These are phyloP conservation scores for Pegoplata infirma DNA, from an alignment of 2,888 invertebrate species.

Conservation along the genomic window DNA sequence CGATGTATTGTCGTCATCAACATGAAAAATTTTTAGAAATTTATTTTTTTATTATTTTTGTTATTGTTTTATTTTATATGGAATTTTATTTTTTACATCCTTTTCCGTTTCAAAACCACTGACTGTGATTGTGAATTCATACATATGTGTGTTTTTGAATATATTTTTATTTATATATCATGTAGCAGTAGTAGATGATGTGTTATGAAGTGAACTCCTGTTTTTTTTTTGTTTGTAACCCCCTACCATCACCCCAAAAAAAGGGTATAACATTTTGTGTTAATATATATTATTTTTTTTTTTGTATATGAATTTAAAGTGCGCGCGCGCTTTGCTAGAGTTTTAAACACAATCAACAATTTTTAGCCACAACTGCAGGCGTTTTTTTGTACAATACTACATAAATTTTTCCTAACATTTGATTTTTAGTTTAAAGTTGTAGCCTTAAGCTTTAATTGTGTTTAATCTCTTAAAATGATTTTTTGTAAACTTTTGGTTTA, in stretches of 20 bases:
- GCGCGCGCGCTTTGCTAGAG: slow-evolving; percentile 59
- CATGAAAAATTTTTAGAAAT: slow-evolving; percentile 55
- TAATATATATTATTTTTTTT: slow-evolving; percentile 14
- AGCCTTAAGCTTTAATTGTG: no score
- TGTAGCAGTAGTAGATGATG: slow-evolving; percentile 51
- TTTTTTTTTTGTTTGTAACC: no score
- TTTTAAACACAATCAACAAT: no score
- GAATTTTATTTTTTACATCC: slow-evolving; percentile 57
- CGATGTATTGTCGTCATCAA: slow-evolving; percentile 54
- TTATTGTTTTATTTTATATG: slow-evolving; percentile 32
- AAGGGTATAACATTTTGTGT: slow-evolving; percentile 31
- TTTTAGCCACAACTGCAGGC: no score
- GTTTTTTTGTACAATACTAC: no score
- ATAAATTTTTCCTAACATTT: no score
- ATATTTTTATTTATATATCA: slow-evolving; percentile 2
- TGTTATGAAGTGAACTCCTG: slow-evolving; percentile 55
- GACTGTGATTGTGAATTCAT: slow-evolving; percentile 43
- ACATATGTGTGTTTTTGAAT: not conserved
- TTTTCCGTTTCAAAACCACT: slow-evolving; percentile 60
- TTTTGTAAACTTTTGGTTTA: no score
- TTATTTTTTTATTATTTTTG: slow-evolving; percentile 29
- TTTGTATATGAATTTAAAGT: slow-evolving; percentile 43
- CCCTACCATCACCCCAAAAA: slow-evolving; percentile 21
- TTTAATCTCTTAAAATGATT: no score
- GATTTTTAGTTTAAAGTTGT: slow-evolving; percentile 19